A percentile compares a stretch with the other conserved stretches of the same genome.
Evolutionary conservation across 2,113 vertebrate genomes (phyloP).

Genomic region (Chaetodon auriga): DNA sequence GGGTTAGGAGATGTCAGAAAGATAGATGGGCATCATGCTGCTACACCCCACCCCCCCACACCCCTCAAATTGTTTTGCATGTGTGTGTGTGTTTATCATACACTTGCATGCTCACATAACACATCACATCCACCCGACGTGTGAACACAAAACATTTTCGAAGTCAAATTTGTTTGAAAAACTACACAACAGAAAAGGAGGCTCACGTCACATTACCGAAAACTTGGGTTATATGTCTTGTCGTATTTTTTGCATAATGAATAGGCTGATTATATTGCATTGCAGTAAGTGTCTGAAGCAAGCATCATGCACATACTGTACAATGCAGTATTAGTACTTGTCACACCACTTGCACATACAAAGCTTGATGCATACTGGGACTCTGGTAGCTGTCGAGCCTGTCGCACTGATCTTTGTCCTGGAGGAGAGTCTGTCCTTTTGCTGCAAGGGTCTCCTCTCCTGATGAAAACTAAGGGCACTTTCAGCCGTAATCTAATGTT

Average conservation of each 20-base stretch:
- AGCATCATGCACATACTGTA: not conserved
- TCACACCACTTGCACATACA: not conserved
- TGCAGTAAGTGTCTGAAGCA: slow-evolving; percentile 10
- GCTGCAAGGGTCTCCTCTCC: slow-evolving; percentile 19
- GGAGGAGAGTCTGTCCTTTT: slow-evolving; percentile 24
- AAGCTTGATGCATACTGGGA: not conserved
- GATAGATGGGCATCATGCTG: slow-evolving; percentile 86
- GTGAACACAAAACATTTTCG: slow-evolving; percentile 50
- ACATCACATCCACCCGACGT: slow-evolving; percentile 49
- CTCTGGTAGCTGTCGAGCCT: not conserved
- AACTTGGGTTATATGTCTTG: not conserved
- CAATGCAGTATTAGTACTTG: slow-evolving; percentile 12
- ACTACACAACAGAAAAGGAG: not conserved
- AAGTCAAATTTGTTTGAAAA: slow-evolving; percentile 19
- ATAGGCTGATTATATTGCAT: not conserved
- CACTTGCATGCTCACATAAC: slow-evolving; percentile 46
- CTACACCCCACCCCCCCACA: slow-evolving; percentile 64
- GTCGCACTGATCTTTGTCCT: slow-evolving; percentile 26
- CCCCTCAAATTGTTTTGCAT: slow-evolving; percentile 82
- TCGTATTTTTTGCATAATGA: not conserved
- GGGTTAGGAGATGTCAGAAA: slow-evolving; percentile 89
- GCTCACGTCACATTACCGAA: not conserved
- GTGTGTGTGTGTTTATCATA: slow-evolving; percentile 69
- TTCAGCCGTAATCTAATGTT: slow-evolving; percentile 31
- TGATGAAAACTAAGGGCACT: slow-evolving; percentile 33